Percentiles rank a stretch among this genome's conserved stretches.
Conservation (phyloP, 2,113 vertebrate species). For the Anser cygnoides region DNA sequence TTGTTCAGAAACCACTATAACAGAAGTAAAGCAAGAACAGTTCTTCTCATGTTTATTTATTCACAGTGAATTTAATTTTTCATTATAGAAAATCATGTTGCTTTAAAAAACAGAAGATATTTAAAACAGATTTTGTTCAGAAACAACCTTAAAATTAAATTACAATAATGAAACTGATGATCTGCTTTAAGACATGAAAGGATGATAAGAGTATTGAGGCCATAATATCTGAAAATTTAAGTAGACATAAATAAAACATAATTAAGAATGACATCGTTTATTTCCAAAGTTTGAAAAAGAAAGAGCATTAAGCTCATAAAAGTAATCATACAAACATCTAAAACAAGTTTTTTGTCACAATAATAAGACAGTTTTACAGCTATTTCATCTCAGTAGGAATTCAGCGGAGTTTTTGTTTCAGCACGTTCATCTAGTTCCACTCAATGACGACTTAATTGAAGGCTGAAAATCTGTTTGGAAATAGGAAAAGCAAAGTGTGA, state of each 20-base stretch:
- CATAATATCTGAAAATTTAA: neutral
- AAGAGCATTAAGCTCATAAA: neutral
- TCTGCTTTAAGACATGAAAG: neutral
- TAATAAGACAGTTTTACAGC: constrained; percentile 26
- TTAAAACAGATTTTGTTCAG: neutral
- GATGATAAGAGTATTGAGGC: neutral
- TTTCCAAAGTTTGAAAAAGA: neutral
- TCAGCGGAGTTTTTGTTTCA: neutral
- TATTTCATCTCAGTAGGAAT: constrained; percentile 23
- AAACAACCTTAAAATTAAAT: neutral
- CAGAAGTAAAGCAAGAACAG: constrained; percentile 1
- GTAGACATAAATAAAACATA: neutral
- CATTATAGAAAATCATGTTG: neutral
- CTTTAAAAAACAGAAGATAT: neutral
- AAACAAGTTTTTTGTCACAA: constrained; percentile 17
- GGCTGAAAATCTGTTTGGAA: constrained; percentile 19
- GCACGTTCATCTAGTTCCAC: neutral
- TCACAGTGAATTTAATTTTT: neutral
- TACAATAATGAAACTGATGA: neutral
- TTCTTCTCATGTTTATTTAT: neutral
- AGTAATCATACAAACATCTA: neutral
- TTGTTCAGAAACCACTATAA: neutral
- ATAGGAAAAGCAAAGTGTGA: neutral
- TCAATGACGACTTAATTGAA: constrained; percentile 32
- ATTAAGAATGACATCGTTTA: neutral